phyloP scores from a whole-genome alignment of 2,113 vertebrate species.

The Rhabdornis inornatus region DNA sequence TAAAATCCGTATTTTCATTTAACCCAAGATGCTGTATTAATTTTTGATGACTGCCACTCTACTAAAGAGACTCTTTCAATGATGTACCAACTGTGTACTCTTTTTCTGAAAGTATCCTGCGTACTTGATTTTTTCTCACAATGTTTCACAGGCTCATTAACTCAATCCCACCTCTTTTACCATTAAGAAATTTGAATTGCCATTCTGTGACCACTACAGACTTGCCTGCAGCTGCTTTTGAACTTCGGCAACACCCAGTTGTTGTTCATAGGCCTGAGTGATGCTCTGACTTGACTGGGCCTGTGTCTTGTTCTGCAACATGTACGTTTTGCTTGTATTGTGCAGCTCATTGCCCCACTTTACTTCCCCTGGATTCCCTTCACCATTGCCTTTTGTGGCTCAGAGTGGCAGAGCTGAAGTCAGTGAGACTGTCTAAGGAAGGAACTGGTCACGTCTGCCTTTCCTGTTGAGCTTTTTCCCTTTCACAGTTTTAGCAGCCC shows the following conservation, averaged over 20 bases:
- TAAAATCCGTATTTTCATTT: not conserved
- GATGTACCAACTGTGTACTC: not conserved
- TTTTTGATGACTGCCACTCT: not conserved
- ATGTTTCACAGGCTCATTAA: not conserved
- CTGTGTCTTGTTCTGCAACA: not conserved
- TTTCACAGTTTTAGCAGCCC: not conserved
- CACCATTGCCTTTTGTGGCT: not conserved
- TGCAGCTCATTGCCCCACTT: not conserved
- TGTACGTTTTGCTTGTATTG: not conserved
- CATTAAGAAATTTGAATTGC: not conserved
- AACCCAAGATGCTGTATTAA: not conserved
- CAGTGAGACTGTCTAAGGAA: not conserved
- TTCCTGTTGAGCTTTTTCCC: constrained; percentile 30
- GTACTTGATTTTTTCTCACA: not conserved
- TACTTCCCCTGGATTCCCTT: not conserved
- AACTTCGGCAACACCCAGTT: not conserved
- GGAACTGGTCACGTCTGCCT: constrained; percentile 7
- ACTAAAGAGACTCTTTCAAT: not conserved
- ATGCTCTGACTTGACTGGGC: constrained; percentile 36
- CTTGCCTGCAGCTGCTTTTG: not conserved
- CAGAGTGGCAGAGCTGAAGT: not conserved
- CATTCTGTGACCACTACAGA: not conserved
- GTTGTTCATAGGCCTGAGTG: not conserved
- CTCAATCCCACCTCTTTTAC: not conserved
- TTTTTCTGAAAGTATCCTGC: not conserved